Evolutionary conservation across 2,797 vertebrate species (phyloP).

Genomic region (Smutsia temminckii): DNA sequence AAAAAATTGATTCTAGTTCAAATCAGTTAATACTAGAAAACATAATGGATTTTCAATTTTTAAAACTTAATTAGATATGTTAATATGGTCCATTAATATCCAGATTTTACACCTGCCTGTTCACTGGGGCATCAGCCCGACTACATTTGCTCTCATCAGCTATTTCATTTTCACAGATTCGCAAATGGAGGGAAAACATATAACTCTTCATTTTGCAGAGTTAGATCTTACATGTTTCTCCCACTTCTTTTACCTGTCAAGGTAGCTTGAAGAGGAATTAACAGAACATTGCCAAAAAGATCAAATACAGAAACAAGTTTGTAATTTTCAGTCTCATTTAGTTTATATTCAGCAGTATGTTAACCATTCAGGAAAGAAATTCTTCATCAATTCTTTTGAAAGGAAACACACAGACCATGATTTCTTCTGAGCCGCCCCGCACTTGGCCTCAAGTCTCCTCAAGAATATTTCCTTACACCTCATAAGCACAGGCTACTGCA

Average conservation of each 20-base stretch:
- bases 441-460: not conserved
- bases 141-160: not conserved
- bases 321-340: constrained; percentile 10
- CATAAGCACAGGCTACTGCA: not conserved
- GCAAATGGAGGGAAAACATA: constrained; percentile 20
- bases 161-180: constrained; percentile 31
- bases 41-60: constrained; percentile 47
- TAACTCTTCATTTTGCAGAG: not conserved
- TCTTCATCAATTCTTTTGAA: not conserved
- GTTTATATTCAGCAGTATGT: not conserved
- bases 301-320: constrained; percentile 13
- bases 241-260: not conserved
- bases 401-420: not conserved
- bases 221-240: not conserved
- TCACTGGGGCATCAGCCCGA: not conserved
- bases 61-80: not conserved
- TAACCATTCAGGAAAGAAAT: constrained; percentile 33
- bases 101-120: constrained; percentile 3
- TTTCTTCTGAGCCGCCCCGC: not conserved
- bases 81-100: constrained; percentile 1
- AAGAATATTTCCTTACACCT: not conserved
- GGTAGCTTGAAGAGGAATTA: not conserved
- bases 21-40: constrained; percentile 47
- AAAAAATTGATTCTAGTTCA: constrained; percentile 15
- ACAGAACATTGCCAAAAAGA: not conserved